These are phyloP conservation scores for Epinephelus fuscoguttatus DNA, from an alignment of 2,113 vertebrate species.

Conservation along the genomic window DNA sequence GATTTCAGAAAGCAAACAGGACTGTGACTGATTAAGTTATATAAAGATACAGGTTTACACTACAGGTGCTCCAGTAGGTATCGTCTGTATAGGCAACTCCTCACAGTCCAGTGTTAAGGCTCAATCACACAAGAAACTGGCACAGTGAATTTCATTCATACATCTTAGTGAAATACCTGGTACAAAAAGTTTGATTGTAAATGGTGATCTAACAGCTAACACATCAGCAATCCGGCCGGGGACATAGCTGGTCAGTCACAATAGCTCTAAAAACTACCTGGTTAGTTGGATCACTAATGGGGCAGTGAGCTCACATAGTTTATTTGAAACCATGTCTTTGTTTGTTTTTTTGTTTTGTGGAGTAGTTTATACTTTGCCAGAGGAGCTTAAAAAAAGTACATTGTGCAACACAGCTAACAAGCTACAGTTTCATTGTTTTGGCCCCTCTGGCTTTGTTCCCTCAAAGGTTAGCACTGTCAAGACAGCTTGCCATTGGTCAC, in stretches of 20 bases:
- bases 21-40: neutral
- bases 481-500: neutral
- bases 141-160: too few species aligned
- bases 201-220: too few species aligned
- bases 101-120: neutral
- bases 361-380: neutral
- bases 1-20: neutral
- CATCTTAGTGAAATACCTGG: too few species aligned
- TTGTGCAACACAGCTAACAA: conserved; percentile 2
- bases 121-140: neutral
- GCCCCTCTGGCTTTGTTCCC: neutral
- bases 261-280: too few species aligned
- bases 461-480: neutral
- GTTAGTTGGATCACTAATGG: too few species aligned
- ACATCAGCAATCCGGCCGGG: too few species aligned
- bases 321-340: neutral
- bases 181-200: too few species aligned
- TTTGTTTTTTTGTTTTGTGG: neutral
- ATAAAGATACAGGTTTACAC: neutral
- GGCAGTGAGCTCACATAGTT: neutral
- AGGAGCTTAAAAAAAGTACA: neutral
- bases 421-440: neutral
- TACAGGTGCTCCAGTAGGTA: neutral
- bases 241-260: too few species aligned
- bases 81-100: neutral